Evolutionary conservation across 2,113 vertebrate species (phyloP).

Genomic region (Spilogale gracilis): DNA sequence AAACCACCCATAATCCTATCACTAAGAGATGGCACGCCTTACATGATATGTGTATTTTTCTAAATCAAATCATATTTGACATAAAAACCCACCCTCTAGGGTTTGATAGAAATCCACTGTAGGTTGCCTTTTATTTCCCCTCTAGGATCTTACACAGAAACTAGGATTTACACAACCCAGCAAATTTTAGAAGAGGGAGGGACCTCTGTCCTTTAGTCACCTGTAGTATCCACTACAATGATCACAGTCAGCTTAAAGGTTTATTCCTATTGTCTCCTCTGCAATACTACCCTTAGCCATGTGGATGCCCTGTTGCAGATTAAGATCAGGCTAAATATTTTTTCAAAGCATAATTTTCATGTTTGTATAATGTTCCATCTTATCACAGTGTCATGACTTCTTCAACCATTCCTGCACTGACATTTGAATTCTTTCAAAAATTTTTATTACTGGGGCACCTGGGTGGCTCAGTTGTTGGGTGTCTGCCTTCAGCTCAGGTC

Average conservation of each 20-base stretch:
- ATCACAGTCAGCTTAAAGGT: not conserved
- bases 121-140: not conserved
- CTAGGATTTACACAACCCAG: not conserved
- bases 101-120: not conserved
- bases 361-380: not conserved
- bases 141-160: not conserved
- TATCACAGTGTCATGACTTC: not conserved
- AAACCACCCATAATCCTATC: conserved; percentile 24
- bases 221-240: not conserved
- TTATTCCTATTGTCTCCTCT: not conserved
- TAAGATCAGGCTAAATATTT: not conserved
- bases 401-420: not conserved
- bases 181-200: not conserved
- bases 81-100: not conserved
- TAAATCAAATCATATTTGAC: conserved; percentile 58
- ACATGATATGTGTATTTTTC: conserved; percentile 26
- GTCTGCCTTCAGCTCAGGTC: too few relatives aligned
- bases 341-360: not conserved
- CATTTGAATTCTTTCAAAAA: not conserved
- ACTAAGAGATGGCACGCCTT: not conserved
- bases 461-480: too few relatives aligned
- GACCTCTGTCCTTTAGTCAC: not conserved
- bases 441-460: not conserved
- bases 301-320: not conserved
- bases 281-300: not conserved